These are phyloP conservation scores for Buphagus erythrorhynchus DNA, from an alignment of 2,797 vertebrate species.

Conservation along the genomic window DNA sequence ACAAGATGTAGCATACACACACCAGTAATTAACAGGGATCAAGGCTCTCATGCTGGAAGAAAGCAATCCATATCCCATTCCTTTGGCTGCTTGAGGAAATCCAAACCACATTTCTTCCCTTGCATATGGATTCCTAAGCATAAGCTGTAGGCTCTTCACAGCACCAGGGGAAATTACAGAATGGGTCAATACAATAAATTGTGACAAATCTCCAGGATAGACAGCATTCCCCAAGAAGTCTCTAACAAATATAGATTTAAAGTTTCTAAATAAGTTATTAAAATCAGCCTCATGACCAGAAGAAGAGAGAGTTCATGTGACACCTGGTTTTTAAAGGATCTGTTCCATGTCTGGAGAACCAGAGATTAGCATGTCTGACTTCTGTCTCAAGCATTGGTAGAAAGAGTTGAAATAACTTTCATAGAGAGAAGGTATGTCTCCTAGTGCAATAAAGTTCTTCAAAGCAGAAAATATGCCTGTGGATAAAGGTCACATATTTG, in stretches of 20 bases:
- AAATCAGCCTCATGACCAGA: neutral
- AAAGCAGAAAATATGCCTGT: constrained; percentile 29
- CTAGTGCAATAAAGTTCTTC: constrained; percentile 13
- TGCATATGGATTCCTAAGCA: neutral
- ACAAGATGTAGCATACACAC: fast-evolving
- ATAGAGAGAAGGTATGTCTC: neutral
- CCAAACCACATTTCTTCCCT: neutral
- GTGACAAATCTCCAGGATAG: neutral
- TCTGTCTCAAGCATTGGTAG: neutral
- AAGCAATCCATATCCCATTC: neutral
- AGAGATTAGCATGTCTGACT: neutral
- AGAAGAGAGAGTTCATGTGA: neutral
- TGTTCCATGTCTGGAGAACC: neutral
- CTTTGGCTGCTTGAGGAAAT: neutral
- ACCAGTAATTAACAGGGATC: neutral
- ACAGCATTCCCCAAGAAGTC: fast-evolving
- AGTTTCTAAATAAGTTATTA: neutral
- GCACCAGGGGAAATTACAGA: neutral
- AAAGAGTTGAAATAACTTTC: constrained; percentile 12
- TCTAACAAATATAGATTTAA: neutral
- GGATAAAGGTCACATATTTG: constrained; percentile 47
- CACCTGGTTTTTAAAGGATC: neutral
- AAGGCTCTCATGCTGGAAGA: neutral
- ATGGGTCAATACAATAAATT: neutral
- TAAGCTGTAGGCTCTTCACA: neutral